Evolutionary conservation across 2,113 vertebrate genomes (phyloP), one percentile per base, ranked within the genome.

Genomic region (Poecilia latipinna): DNA sequence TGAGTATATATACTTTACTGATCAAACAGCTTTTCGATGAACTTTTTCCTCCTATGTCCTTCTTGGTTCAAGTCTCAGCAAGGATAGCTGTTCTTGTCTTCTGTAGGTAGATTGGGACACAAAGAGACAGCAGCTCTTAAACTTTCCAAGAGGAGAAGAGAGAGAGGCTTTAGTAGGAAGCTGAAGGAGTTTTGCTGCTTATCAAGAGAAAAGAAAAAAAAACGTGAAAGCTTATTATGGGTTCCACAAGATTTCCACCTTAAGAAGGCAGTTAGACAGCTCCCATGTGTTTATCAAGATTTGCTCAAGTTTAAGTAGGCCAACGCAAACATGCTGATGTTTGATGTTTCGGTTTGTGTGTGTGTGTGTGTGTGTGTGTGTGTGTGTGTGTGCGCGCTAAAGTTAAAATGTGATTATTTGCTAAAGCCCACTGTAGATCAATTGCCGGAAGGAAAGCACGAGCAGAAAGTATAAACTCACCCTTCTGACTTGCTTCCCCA

Each of bases 251-350:
- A 83, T 74, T 82, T 87, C 89, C 80, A 65, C 31, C 26, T 26
- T 77, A 84, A 85, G 24, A 71, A 78, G 79, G 54, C 68, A 33
- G 79, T 74, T 83, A 78, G 83, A 84, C 51, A 65, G 79, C 28
- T 72, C 51, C 64, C 84, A 69, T 74, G 44, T 66, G 73, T 29
- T 57, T 69, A 87, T 78, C 31, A 62, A 85, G 77, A 79, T 66
- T 78, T 79, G 73, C 65, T 70, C 78, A 69, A 69, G 61, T 63
- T 83, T 80, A 66, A 32, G 28, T 11, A 26, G 1, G 70, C 83
- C 85, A 86, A 83, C 73, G 65, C 67, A 87, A 90, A 89, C 81
- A 78, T 12, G 17, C 39, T 17, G 13, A 69, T 78, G 70, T 90
- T 92, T 83, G 77, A 86, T 83, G 79, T 90, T 88, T 82, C 32